Base-by-base conservation (phyloP, 1,140 invertebrate species). In the Helicorthomorpha holstii region DNA sequence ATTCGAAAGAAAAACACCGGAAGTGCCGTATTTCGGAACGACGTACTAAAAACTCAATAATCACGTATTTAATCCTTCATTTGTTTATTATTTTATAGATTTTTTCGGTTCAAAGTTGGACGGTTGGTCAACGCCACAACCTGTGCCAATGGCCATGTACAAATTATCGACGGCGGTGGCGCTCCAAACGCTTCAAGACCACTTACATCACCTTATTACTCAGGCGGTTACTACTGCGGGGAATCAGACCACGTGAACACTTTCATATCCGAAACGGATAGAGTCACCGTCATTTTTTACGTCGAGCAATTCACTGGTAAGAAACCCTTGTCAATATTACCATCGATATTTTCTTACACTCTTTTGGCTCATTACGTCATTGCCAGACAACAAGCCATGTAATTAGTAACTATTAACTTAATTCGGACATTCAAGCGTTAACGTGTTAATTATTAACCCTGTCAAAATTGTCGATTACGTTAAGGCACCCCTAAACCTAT, bases 81-180 rank as follows among this genome's bases (percentile, higher is more conserved):
- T 34, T 34, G 16, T 7, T 7, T 34, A 7, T 34, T 34, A 7
- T 34, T 46, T 25, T 46, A 22, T 27, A 51, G 50, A 26, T 90
- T 91, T 69, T 88, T 87, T 72, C 87, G 86, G 64, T 90, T 90
- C 69, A 90, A 91, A 75, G 83, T 90, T 38, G 86, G 87, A 1
- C 79, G 79, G 12, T 70, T 91, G 48, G 72, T 85, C 52, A 90
- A 90, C 65, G 85, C 83, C 1, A 87, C 83, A 14, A 78, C 82
- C 43, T 90, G 86, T 64, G 77, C 83, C 51, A 83, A 83, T 29
- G 86, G 85, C 60, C 87, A 81, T 60, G 76, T 90, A 71, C 85
- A 85, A 82, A 84, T 85, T 54, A 75, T 82, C 10, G 83, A 85
- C 59, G 83, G 83, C 16, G 89, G 89, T 64, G 79, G 82, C 2